Percentiles rank a stretch among this genome's conserved stretches.
Evolutionary conservation across 1,140 invertebrate genomes (phyloP).

Genomic region (Popillia japonica): DNA sequence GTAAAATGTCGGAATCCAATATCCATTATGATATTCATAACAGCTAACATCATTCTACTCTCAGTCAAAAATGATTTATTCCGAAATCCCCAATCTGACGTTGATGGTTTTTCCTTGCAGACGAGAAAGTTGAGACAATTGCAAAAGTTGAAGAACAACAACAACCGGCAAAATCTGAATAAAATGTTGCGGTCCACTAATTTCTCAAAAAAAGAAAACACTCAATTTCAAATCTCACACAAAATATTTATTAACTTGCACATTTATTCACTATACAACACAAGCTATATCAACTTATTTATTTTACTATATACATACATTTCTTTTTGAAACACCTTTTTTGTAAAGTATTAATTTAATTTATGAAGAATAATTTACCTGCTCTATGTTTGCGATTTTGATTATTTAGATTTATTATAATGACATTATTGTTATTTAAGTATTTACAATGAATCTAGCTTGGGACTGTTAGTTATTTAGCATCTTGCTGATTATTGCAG

Average conservation of each 20-base stretch:
- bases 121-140: conserved; percentile 25
- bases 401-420: conserved; percentile 1
- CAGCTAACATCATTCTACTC: conserved; percentile 9
- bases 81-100: conserved; percentile 15
- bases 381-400: conserved; percentile 15
- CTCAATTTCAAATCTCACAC: not conserved
- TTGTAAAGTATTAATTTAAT: conserved; percentile 18
- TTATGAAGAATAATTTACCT: conserved; percentile 23
- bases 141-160: conserved; percentile 29
- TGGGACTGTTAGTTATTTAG: conserved; percentile 25
- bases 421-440: conserved; percentile 2
- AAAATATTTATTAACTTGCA: not conserved
- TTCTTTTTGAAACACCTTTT: not conserved
- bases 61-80: not conserved
- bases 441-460: conserved; percentile 8
- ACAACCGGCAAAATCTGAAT: conserved; percentile 24
- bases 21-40: not conserved
- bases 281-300: not conserved
- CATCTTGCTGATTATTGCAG: conserved; percentile 6
- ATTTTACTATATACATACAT: conserved; percentile 12
- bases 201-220: conserved; percentile 10
- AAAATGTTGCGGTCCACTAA: conserved; percentile 21
- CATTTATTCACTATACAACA: not conserved
- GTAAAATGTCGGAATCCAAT: not conserved
- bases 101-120: conserved; percentile 34